These are phyloP conservation scores for Ictalurus punctatus DNA, from an alignment of 2,113 vertebrate genomes.

Conservation along the genomic window DNA sequence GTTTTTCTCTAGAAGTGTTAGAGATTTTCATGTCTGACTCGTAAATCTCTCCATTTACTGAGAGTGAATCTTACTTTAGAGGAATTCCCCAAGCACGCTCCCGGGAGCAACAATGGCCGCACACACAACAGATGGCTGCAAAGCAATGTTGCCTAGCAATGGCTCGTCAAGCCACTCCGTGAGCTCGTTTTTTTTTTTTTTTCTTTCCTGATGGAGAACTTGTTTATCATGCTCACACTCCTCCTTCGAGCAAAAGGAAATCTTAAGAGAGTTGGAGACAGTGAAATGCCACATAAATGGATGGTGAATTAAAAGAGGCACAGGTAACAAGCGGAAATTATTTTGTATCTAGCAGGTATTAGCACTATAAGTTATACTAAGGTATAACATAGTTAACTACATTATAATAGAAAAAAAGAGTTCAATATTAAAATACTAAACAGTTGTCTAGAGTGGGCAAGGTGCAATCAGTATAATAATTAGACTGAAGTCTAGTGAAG, in stretches of 20 bases:
- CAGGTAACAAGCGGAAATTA: not conserved
- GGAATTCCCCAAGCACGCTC: slow-evolving; percentile 32
- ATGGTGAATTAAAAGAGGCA: not conserved
- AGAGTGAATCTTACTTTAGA: slow-evolving; percentile 34
- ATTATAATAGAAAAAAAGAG: not conserved
- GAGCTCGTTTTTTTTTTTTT: slow-evolving; percentile 9
- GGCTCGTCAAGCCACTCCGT: slow-evolving; percentile 26
- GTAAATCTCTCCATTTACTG: slow-evolving; percentile 35
- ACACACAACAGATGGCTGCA: slow-evolving; percentile 37
- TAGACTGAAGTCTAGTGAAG: not conserved
- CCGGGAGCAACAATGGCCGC: slow-evolving; percentile 22
- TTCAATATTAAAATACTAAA: not conserved
- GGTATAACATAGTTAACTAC: not conserved
- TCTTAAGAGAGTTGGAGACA: slow-evolving; percentile 22
- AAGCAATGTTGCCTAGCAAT: slow-evolving; percentile 38
- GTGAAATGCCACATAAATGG: slow-evolving; percentile 16
- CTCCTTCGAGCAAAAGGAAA: slow-evolving; percentile 37
- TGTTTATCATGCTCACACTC: slow-evolving; percentile 23
- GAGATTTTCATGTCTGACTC: slow-evolving; percentile 29
- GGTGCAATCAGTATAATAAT: not conserved
- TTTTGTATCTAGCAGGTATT: not conserved
- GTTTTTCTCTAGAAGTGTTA: slow-evolving; percentile 3
- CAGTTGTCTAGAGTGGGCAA: not conserved
- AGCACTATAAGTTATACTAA: not conserved
- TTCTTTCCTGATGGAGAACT: slow-evolving; percentile 27